These are phyloP conservation scores for Gila robusta DNA, from an alignment of 2,797 vertebrate genomes.

Conservation along the genomic window DNA sequence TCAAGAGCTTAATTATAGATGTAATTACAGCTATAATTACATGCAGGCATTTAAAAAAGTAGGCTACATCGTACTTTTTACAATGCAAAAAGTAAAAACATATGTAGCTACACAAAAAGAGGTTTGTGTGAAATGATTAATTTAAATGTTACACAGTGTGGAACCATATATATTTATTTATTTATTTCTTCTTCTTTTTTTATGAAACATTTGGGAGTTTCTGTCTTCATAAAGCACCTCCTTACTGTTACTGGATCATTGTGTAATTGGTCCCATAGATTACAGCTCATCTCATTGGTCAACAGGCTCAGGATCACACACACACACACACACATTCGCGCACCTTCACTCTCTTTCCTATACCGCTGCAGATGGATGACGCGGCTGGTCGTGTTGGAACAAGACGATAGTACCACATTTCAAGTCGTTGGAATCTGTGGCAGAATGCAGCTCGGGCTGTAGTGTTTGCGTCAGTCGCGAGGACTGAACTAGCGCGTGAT, in stretches of 20 bases:
- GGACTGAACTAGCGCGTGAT: conserved; percentile 69
- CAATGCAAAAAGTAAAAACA: not conserved
- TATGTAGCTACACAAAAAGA: not conserved
- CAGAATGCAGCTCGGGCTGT: conserved; percentile 14
- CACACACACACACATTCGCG: conserved; percentile 23
- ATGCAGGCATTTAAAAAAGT: not conserved
- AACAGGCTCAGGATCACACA: conserved; percentile 58
- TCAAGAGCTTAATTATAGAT: not conserved
- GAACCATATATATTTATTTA: not conserved
- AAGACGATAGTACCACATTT: conserved; percentile 40
- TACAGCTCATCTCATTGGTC: conserved; percentile 74
- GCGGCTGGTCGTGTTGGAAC: conserved; percentile 40
- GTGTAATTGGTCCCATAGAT: conserved; percentile 66
- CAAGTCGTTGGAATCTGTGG: conserved; percentile 62
- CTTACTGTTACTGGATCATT: conserved; percentile 61
- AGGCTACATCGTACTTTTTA: no score
- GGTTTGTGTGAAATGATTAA: not conserved
- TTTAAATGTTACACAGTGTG: not conserved
- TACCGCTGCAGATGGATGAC: conserved; percentile 62
- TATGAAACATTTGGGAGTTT: not conserved
- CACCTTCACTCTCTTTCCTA: conserved; percentile 54
- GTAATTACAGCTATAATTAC: not conserved
- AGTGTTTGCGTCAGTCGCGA: conserved; percentile 47
- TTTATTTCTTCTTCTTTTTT: no score
- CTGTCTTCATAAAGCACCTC: conserved; percentile 49